A percentile compares a stretch with the other conserved stretches of the same genome.
These are phyloP conservation scores for Drosophila kepulauana DNA, from an alignment of 1,140 invertebrate genomes.

Conservation along the genomic window DNA sequence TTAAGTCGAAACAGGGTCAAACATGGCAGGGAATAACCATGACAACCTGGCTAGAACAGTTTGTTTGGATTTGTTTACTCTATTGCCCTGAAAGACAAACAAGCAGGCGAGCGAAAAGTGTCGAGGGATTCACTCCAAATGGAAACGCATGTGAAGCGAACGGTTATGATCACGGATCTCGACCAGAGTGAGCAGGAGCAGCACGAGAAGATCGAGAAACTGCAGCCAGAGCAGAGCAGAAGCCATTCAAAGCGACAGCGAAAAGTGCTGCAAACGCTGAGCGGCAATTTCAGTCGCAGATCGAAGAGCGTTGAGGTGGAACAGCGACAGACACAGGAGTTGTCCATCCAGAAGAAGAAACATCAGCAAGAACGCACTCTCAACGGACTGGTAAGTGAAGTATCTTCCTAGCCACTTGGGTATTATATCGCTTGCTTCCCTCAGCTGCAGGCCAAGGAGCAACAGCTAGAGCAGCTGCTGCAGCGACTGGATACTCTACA, in stretches of 20 bases:
- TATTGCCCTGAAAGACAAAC: slow-evolving; percentile 10
- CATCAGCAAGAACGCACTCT: slow-evolving; percentile 55
- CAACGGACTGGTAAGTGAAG: slow-evolving; percentile 64
- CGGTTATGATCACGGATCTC: slow-evolving; percentile 74
- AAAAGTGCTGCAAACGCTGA: slow-evolving; percentile 75
- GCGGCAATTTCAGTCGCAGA: slow-evolving; percentile 72
- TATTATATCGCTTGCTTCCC: not conserved
- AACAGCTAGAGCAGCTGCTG: slow-evolving; percentile 80
- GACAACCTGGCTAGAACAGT: slow-evolving; percentile 8
- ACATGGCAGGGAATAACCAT: slow-evolving; percentile 1
- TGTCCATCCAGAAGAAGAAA: slow-evolving; percentile 43
- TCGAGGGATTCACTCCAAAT: slow-evolving; percentile 27
- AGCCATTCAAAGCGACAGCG: slow-evolving; percentile 55
- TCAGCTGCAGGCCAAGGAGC: slow-evolving; percentile 81
- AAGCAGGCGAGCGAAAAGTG: slow-evolving; percentile 41
- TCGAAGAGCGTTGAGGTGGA: slow-evolving; percentile 70
- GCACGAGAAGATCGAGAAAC: not conserved
- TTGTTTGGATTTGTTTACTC: slow-evolving; percentile 14
- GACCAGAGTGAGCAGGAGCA: slow-evolving; percentile 65
- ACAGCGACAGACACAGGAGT: slow-evolving; percentile 44
- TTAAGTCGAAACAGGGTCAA: slow-evolving; percentile 20
- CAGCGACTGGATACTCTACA: slow-evolving; percentile 74
- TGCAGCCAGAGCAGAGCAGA: not conserved
- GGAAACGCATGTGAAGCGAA: slow-evolving; percentile 34
- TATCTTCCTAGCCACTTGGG: too few species aligned